Percentiles rank a stretch among this genome's conserved stretches.
These are phyloP conservation scores for Trididemnum clinides DNA, from an alignment of 23 tunicate genomes.

Conservation along the genomic window DNA sequence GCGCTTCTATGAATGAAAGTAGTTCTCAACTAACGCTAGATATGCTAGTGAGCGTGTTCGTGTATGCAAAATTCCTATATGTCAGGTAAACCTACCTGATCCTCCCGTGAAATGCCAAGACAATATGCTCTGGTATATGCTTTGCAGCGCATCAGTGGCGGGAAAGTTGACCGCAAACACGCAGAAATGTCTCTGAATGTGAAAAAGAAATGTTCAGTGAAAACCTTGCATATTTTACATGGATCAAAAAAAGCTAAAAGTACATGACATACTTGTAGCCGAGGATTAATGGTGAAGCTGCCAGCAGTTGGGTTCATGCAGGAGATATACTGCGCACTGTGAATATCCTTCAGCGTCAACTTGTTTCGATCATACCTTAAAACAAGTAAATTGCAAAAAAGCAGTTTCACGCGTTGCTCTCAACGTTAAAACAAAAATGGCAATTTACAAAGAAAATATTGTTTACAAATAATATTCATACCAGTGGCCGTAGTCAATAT, in stretches of 20 bases:
- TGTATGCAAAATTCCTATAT: no score
- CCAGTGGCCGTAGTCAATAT: slow-evolving; percentile 94
- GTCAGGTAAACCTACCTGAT: slow-evolving; percentile 40
- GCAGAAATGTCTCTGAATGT: slow-evolving; percentile 81
- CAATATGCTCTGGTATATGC: slow-evolving; percentile 66
- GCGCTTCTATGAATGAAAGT: no score
- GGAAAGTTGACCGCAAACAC: slow-evolving; percentile 94
- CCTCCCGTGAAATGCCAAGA: slow-evolving; percentile 73
- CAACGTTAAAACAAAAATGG: no score
- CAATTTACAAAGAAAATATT: no score
- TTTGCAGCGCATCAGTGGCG: slow-evolving; percentile 62
- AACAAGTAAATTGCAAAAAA: no score
- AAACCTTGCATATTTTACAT: not conserved
- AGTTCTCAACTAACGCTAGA: no score
- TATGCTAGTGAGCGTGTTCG: no score
- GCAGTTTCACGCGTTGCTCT: no score
- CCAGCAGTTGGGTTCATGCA: slow-evolving; percentile 98
- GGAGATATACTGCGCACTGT: slow-evolving; percentile 85
- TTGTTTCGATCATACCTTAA: slow-evolving; percentile 91
- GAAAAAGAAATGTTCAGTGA: not conserved
- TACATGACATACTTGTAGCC: slow-evolving; percentile 71
- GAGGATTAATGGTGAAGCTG: slow-evolving; percentile 87
- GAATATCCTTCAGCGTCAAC: slow-evolving; percentile 71
- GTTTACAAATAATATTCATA: no score
- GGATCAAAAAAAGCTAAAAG: not conserved